A percentile compares a stretch with the other conserved stretches of the same genome.
phyloP scores from a whole-genome alignment of 1,140 invertebrate species.

The Trachymyrmex septentrionalis region DNA sequence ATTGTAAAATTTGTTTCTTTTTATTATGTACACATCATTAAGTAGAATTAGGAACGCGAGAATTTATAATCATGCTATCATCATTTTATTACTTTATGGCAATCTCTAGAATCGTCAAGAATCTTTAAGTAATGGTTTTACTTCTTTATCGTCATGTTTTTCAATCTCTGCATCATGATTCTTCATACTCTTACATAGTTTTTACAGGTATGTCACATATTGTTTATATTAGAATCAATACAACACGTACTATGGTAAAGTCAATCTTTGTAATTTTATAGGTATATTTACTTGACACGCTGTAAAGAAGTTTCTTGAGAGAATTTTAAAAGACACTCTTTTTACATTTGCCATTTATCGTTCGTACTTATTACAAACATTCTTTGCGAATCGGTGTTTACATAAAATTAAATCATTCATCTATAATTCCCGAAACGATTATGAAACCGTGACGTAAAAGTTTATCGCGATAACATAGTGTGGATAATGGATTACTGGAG shows the following conservation, averaged over 20 bases:
- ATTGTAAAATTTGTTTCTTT: constrained; percentile 4
- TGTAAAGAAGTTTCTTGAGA: background rate
- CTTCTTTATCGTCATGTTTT: constrained; percentile 1
- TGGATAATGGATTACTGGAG: constrained; percentile 30
- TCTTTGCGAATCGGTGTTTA: constrained; percentile 3
- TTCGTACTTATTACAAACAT: background rate
- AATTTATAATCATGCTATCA: constrained; percentile 22
- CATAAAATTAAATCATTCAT: constrained; percentile 34
- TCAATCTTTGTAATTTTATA: constrained; percentile 24
- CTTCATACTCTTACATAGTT: background rate
- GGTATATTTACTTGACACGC: background rate
- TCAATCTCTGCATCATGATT: background rate
- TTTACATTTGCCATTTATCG: background rate
- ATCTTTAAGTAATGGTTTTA: background rate
- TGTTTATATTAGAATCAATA: constrained; percentile 35
- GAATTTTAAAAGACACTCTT: background rate
- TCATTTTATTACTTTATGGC: background rate
- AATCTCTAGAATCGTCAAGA: background rate
- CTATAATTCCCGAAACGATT: constrained; percentile 3
- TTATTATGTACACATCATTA: constrained; percentile 1
- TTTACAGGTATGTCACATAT: background rate
- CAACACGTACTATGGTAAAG: constrained; percentile 24
- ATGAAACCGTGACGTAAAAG: constrained; percentile 35
- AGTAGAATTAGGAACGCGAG: constrained; percentile 4
- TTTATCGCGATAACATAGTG: constrained; percentile 34